Evolutionary conservation across 2,888 invertebrate species (phyloP).

Genomic region (Tryphoninae sp.): DNA sequence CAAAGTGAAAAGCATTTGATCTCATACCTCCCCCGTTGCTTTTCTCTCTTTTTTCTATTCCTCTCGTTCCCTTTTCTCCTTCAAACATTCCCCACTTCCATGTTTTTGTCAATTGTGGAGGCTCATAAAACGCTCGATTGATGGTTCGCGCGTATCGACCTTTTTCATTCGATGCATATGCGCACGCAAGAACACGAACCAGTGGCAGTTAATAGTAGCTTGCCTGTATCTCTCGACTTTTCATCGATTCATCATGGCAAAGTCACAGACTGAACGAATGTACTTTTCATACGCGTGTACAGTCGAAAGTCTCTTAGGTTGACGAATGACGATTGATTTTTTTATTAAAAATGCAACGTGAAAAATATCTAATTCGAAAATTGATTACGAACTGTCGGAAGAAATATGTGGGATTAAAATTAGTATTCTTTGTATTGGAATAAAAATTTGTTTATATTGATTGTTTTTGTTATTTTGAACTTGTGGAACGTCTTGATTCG

Average conservation of each 20-base stretch:
- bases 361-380: not conserved
- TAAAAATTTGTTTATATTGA: not conserved
- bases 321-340: slow-evolving; percentile 3
- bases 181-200: slow-evolving; percentile 1
- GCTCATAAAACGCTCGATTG: slow-evolving; percentile 57
- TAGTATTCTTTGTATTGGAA: not conserved
- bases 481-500: not conserved
- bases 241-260: slow-evolving; percentile 19
- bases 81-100: slow-evolving; percentile 8
- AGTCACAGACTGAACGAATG: slow-evolving; percentile 8
- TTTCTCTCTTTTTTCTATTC: slow-evolving; percentile 16
- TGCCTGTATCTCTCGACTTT: slow-evolving; percentile 44
- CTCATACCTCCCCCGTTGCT: slow-evolving; percentile 27
- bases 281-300: slow-evolving; percentile 2
- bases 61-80: slow-evolving; percentile 15
- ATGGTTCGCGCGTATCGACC: slow-evolving; percentile 40
- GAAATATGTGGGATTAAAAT: not conserved
- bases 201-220: slow-evolving; percentile 37
- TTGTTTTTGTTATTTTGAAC: not conserved
- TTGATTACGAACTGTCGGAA: not conserved
- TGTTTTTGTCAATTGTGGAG: not conserved
- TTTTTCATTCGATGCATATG: slow-evolving; percentile 48
- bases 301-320: slow-evolving; percentile 23
- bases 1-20: slow-evolving; percentile 57
- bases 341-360: not conserved